phyloP scores from a whole-genome alignment of 2,113 vertebrate species.

The Campylomormyrus numenius region DNA sequence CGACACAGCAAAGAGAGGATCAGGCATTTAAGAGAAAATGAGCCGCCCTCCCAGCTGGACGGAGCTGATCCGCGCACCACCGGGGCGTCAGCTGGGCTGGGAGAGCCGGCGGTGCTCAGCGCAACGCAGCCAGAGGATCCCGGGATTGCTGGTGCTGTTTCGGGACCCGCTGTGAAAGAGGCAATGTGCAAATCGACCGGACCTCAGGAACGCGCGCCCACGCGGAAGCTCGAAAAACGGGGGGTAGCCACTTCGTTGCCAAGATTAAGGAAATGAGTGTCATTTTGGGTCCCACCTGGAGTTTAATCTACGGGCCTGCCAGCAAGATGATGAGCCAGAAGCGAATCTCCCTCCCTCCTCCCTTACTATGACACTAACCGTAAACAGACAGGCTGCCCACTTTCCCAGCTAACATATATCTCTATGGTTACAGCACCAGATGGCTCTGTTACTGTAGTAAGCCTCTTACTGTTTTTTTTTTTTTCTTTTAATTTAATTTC shows the following conservation, averaged over 20 bases:
- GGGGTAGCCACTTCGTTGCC: background rate
- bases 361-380: slow-evolving; percentile 1
- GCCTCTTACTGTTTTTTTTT: background rate
- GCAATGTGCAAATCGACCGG: background rate
- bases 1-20: background rate
- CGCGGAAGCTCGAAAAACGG: background rate
- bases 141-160: background rate
- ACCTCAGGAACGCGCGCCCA: background rate
- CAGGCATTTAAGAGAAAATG: background rate
- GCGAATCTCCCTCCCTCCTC: background rate
- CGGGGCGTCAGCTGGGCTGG: background rate
- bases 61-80: background rate
- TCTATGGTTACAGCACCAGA: background rate
- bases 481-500: background rate
- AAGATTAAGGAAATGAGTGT: background rate
- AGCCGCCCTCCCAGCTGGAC: background rate
- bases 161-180: background rate
- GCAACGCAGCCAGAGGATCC: background rate
- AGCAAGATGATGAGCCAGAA: background rate
- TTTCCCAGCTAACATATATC: slow-evolving; percentile 4
- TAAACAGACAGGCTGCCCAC: background rate
- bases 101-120: background rate
- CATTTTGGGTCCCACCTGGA: background rate
- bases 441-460: slow-evolving; percentile 1
- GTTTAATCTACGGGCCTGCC: background rate